Evolutionary conservation across 2,797 vertebrate species (phyloP), one percentile per base, ranked within the genome.

Genomic region (Labeo calbasu): DNA sequence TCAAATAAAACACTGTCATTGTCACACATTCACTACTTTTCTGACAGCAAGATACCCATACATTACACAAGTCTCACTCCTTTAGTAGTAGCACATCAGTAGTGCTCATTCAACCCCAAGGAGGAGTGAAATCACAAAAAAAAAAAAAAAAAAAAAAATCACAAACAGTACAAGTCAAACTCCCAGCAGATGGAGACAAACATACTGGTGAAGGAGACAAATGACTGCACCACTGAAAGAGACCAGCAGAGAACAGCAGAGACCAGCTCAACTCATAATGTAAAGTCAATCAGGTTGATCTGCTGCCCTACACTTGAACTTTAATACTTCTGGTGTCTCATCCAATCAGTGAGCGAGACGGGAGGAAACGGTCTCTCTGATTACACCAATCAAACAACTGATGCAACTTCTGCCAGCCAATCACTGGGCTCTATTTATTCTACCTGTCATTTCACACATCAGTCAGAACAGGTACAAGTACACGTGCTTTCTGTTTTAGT

Each of bases 111-210:
- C 4, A 19, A 28, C 48, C 25, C 48, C 48, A 51, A 32, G 0
- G 3, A 32, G 25, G 15, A 51, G 21, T 1, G 15, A 51, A 72
- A 19, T 4, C 0, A 46, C 59, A 53, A 11, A 12, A n/a, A n/a
- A n/a, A n/a, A n/a, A n/a, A n/a, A n/a, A n/a, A n/a, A n/a, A n/a
- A n/a, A n/a, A n/a, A n/a, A n/a, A 5, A 28, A 76, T 7, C 5
- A 5, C 40, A 51, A 51, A 15, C 0, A 36, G 48, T 40, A 13
- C 7, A 53, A 43, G 15, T 40, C 7, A 13, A 11, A 25, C 14
- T 11, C 25, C 57, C 71, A 55, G 46, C 71, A 82, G 57, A 63
- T 13, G 46, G 69, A 71, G 80, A 82, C 80, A 72, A 71, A 57
- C 65, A 48, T 3, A 25, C 13, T 1, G 7, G 11, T 32, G 36